A percentile compares a stretch with the other conserved stretches of the same genome.
phyloP scores from a whole-genome alignment of 2,888 invertebrate genomes.

The Aphodius granarius region DNA sequence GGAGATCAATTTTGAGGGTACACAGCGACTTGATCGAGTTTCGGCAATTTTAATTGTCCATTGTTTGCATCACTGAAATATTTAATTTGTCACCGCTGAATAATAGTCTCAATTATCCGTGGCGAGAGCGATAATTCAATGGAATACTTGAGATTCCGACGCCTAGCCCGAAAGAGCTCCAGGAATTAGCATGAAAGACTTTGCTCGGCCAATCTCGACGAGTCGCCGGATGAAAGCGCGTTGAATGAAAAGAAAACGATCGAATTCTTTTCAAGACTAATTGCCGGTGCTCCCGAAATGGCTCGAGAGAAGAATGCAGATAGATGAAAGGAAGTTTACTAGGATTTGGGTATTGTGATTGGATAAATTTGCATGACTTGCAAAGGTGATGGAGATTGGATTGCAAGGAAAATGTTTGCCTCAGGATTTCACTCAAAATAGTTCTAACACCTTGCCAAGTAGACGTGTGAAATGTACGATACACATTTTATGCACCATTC shows the following conservation, averaged over 20 bases:
- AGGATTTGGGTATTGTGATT: constrained; percentile 23
- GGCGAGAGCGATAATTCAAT: constrained; percentile 17
- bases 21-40: not conserved
- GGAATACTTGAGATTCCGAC: constrained; percentile 22
- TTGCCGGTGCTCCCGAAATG: constrained; percentile 11
- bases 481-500: not conserved
- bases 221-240: constrained; percentile 2
- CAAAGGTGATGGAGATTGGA: constrained; percentile 8
- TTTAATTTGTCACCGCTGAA: constrained; percentile 23
- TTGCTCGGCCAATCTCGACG: not conserved
- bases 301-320: constrained; percentile 21
- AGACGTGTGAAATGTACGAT: no score
- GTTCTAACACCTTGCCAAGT: no score
- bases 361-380: constrained; percentile 22
- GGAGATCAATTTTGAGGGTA: not conserved
- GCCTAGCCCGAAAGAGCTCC: constrained; percentile 21
- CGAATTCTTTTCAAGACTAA: constrained; percentile 16
- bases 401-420: no score
- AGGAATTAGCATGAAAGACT: constrained; percentile 26
- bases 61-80: constrained; percentile 22
- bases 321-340: constrained; percentile 15
- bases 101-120: constrained; percentile 7
- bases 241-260: constrained; percentile 4
- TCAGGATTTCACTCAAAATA: no score
- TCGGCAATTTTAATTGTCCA: constrained; percentile 24